Base-by-base conservation (phyloP, 1,140 invertebrate genomes). In the Gonatopus flavifemur region DNA sequence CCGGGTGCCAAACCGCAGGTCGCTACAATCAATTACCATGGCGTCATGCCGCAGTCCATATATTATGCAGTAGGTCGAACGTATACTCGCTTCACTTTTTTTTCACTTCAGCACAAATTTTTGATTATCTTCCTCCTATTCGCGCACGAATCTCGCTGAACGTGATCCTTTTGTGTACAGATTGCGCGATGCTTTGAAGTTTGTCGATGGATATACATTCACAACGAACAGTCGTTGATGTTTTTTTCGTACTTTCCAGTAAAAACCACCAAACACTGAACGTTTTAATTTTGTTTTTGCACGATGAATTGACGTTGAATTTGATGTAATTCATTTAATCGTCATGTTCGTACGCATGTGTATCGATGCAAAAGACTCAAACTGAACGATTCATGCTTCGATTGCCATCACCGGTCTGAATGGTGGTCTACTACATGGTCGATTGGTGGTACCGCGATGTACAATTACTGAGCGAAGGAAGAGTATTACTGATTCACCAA, bases 231-330 rank as follows among this genome's bases (percentile, higher is more conserved):
- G 54, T 43, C 48, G 47, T n/a, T n/a, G n/a, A n/a, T n/a, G n/a
- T n/a, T n/a, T n/a, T n/a, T n/a, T n/a, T n/a, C n/a, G n/a, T n/a
- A n/a, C n/a, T n/a, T n/a, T n/a, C n/a, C n/a, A n/a, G n/a, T n/a
- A n/a, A n/a, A n/a, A n/a, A n/a, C n/a, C n/a, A n/a, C n/a, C n/a
- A n/a, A n/a, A n/a, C n/a, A n/a, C n/a, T n/a, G n/a, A n/a, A n/a
- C n/a, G n/a, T n/a, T n/a, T n/a, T n/a, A n/a, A n/a, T n/a, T 40
- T 7, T 12, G 8, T 15, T 0, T 3, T 8, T 31, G 42, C 20
- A 28, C 69, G 66, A 70, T 70, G 70, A 70, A 72, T 72, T 70
- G 66, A 52, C 63, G 62, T 71, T 71, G 67, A 69, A 71, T 70
- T 70, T 72, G 69, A 71, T 66, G 59, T 61, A 59, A 67, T 67